phyloP scores from a whole-genome alignment of 2,888 invertebrate species.

The Diaphora mendica region DNA sequence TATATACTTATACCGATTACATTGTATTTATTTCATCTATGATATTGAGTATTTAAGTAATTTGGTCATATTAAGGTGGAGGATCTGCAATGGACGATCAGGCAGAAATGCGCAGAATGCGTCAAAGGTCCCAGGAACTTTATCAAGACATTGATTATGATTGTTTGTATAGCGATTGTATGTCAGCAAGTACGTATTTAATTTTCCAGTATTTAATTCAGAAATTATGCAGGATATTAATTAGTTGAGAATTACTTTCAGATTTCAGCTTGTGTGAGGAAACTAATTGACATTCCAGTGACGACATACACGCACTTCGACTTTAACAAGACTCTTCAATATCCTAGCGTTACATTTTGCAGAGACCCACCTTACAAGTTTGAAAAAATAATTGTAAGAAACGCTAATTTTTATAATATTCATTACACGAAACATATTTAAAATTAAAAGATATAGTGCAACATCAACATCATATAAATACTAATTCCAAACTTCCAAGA shows the following conservation, averaged over 20 bases:
- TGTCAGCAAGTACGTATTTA: slow-evolving; percentile 84
- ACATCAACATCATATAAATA: not conserved
- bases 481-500: not conserved
- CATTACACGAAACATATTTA: not conserved
- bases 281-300: slow-evolving; percentile 88
- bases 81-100: slow-evolving; percentile 54
- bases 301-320: slow-evolving; percentile 89
- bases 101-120: slow-evolving; percentile 71
- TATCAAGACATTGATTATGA: slow-evolving; percentile 84
- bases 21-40: not conserved
- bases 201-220: not conserved
- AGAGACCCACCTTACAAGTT: slow-evolving; percentile 88
- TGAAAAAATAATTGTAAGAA: slow-evolving; percentile 80
- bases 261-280: slow-evolving; percentile 87
- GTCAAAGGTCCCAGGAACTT: slow-evolving; percentile 83
- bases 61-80: slow-evolving; percentile 39
- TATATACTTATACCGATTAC: too few relatives aligned
- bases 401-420: not conserved
- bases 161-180: slow-evolving; percentile 85
- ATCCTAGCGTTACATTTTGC: slow-evolving; percentile 90
- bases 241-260: slow-evolving; percentile 52
- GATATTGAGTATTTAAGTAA: not conserved
- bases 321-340: slow-evolving; percentile 88
- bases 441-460: not conserved
- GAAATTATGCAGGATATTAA: not conserved